Percentiles rank a stretch among this genome's conserved stretches.
phyloP scores from a whole-genome alignment of 2,797 vertebrate genomes.

The Liparis tanakae region DNA sequence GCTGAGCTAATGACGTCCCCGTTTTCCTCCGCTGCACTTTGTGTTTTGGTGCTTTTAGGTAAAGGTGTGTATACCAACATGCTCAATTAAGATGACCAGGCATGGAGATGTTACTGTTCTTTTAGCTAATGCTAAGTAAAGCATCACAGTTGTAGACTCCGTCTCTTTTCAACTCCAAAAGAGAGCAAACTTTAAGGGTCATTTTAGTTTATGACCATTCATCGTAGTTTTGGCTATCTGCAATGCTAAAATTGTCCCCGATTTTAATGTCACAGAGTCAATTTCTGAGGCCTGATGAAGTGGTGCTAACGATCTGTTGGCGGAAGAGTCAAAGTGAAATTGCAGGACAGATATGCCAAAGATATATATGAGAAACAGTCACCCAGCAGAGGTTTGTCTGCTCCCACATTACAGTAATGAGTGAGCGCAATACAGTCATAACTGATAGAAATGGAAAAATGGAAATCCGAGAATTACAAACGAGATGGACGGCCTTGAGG shows the following conservation, averaged over 20 bases:
- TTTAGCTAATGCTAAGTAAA: background rate
- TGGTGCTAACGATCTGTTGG: background rate
- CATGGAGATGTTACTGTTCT: background rate
- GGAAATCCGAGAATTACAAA: slow-evolving; percentile 51
- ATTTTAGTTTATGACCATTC: background rate
- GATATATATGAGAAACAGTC: background rate
- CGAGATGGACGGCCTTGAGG: slow-evolving; percentile 61
- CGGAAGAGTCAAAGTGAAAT: background rate
- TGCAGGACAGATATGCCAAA: background rate
- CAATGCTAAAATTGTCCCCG: background rate
- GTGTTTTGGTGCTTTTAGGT: no score
- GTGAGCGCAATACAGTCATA: no score
- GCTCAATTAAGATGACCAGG: background rate
- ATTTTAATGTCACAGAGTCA: background rate
- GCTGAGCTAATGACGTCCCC: background rate
- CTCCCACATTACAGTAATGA: no score
- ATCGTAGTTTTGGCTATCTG: background rate
- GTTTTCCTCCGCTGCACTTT: background rate
- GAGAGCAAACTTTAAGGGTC: background rate
- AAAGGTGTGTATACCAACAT: background rate
- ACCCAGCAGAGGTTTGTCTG: background rate
- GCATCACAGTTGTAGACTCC: background rate
- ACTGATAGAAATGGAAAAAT: no score
- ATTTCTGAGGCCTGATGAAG: background rate
- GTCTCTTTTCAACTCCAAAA: background rate